Base-by-base conservation (phyloP, 2,888 invertebrate genomes). In the Cistogaster globosa region DNA sequence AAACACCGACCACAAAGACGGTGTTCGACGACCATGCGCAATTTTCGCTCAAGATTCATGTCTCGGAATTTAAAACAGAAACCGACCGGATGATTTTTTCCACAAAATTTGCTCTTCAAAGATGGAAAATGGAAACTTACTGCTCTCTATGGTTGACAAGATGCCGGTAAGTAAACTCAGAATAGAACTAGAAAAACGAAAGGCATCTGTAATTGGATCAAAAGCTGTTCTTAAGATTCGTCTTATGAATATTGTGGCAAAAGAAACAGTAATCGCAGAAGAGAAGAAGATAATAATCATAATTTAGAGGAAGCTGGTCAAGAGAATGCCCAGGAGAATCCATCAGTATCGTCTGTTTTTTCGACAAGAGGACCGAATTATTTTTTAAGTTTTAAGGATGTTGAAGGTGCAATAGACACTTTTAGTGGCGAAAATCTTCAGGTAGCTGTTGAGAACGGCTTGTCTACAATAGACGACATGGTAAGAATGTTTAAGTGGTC, bases 351-450 rank as follows among this genome's bases (percentile, higher is more conserved):
- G 20, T 22, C 12, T 2, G 22, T 57, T 26, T 26, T 20, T 57
- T 16, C 32, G 8, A 1, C 51, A 6, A 53, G 5, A 53, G 51
- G 9, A 67, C 22, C 11, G 0, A 45, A 42, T 22, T 22, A 12
- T 57, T 38, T 57, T 38, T n/a, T 58, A 16, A 58, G 22, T 16
- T 42, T 71, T 57, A 48, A 48, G 26, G 48, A 57, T 14, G 32
- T 36, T 36, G 18, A 67, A 32, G 32, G 53, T 9, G 18, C 18
- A 12, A 36, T 53, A 67, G 51, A 67, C 8, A 32, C 36, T n/a
- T 53, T 53, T 26, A 67, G 14, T 26, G 63, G 63, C 11, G 63
- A 65, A 65, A n/a, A 65, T 45, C 48, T 65, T 65, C 48, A 65
- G 16, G 45, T 65, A 22, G 16, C 48, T 14, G 63, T 45, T 26